Evolutionary conservation across 2,888 invertebrate genomes (phyloP).

Genomic region (Apotomis capreana): DNA sequence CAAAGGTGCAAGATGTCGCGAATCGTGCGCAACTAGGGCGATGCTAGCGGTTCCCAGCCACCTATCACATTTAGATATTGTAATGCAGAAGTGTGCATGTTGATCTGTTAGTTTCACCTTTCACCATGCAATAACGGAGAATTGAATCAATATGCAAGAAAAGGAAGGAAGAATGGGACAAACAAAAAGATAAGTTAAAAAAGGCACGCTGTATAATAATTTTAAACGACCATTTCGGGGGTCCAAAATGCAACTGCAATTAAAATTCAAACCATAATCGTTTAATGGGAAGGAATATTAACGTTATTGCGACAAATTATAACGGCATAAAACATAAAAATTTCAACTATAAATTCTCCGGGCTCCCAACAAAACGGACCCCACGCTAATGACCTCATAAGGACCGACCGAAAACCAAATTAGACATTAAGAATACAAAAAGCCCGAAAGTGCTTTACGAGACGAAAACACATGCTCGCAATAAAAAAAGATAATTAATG

Average conservation of each 20-base stretch:
- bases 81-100: no score
- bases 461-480: constrained; percentile 79
- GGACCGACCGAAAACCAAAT: constrained; percentile 73
- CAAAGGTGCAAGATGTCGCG: no score
- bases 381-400: constrained; percentile 75
- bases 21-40: no score
- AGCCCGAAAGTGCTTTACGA: constrained; percentile 78
- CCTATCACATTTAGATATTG: no score
- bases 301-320: constrained; percentile 62
- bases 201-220: constrained; percentile 13
- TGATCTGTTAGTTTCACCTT: no score
- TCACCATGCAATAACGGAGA: no score
- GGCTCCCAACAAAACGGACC: constrained; percentile 58
- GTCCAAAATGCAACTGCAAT: constrained; percentile 33
- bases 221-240: constrained; percentile 10
- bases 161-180: no score
- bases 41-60: no score
- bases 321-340: constrained; percentile 59
- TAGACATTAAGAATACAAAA: constrained; percentile 76
- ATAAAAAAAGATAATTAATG: constrained; percentile 82
- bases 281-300: constrained; percentile 45
- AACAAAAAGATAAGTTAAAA: constrained; percentile 4
- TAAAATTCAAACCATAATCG: constrained; percentile 43
- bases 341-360: constrained; percentile 60
- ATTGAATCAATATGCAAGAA: no score